A percentile compares a stretch with the other conserved stretches of the same genome.
phyloP scores from a whole-genome alignment of 2,113 vertebrate species.

The Carollia perspicillata region DNA sequence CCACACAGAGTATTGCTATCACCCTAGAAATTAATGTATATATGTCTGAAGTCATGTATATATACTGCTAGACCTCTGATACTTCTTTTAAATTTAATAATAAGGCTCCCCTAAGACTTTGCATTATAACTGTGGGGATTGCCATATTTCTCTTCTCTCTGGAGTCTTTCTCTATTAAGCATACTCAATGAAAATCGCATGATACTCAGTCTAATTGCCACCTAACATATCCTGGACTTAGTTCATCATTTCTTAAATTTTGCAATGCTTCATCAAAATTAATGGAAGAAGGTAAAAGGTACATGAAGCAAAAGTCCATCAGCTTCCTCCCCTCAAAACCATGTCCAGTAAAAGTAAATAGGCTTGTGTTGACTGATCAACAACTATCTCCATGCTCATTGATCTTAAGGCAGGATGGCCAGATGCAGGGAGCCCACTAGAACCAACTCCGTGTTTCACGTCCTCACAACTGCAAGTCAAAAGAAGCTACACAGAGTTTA shows the following conservation, averaged over 20 bases:
- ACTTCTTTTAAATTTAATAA: background rate
- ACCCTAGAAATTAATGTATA: background rate
- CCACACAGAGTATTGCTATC: background rate
- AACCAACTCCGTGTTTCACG: background rate
- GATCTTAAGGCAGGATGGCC: background rate
- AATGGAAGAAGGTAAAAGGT: background rate
- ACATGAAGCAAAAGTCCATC: background rate
- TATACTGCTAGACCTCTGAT: background rate
- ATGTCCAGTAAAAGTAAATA: background rate
- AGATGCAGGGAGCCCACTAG: background rate
- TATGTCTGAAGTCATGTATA: background rate
- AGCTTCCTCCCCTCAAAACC: background rate
- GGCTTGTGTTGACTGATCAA: background rate
- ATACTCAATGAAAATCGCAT: background rate
- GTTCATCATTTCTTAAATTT: background rate
- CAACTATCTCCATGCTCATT: background rate
- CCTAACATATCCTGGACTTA: background rate
- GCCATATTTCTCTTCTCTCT: background rate
- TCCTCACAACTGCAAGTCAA: background rate
- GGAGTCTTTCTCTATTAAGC: background rate
- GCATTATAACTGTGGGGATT: background rate
- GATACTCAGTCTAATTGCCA: background rate
- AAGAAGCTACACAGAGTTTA: background rate
- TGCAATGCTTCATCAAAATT: background rate
- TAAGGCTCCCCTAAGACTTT: background rate